Base-by-base conservation (phyloP, 2,888 invertebrate species). In the Atethmia centrago region DNA sequence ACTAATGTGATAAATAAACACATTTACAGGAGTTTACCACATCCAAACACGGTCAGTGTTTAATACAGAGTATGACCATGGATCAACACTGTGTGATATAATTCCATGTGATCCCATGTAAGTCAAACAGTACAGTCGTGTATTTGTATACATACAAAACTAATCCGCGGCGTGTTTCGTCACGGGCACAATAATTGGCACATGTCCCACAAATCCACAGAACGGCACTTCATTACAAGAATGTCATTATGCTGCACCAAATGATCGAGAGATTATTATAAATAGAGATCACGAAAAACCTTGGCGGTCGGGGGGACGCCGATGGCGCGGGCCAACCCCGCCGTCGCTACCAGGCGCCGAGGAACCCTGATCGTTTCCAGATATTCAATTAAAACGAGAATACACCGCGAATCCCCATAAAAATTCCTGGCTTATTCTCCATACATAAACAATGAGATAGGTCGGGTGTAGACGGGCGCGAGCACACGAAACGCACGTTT, bases 401-500 rank as follows among this genome's bases (percentile, higher is more conserved):
- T 91, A 92, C 90, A 91, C 89, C 87, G 88, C 90, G 87, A 91
- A 93, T 93, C 89, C 93, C 92, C 92, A 94, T 94, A 94, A 95
- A 95, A 95, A 95, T 93, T 95, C 95, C 94, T 93, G 93, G 93
- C 92, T 94, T 94, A 94, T 92, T 94, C 94, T 94, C 95, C 95
- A 96, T 96, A 96, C 96, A 96, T 96, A 96, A 96, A 96, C 96
- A 96, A 96, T 96, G 96, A 96, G 96, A 94, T 94, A 92, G 94
- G 92, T 93, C 95, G 95, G 95, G 95, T 95, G 95, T 94, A 93
- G 95, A 95, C 95, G 91, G 93, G 93, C 92, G 93, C 93, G 93
- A 94, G 93, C 94, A 94, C 94, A 95, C 93, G 91, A 92, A 93
- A 94, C 93, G 94, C 95, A 95, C 95, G 95, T 94, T 95, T 95